A percentile compares a stretch with the other conserved stretches of the same genome.
Conservation (phyloP, 2,113 vertebrate species). For the Lepus americanus region DNA sequence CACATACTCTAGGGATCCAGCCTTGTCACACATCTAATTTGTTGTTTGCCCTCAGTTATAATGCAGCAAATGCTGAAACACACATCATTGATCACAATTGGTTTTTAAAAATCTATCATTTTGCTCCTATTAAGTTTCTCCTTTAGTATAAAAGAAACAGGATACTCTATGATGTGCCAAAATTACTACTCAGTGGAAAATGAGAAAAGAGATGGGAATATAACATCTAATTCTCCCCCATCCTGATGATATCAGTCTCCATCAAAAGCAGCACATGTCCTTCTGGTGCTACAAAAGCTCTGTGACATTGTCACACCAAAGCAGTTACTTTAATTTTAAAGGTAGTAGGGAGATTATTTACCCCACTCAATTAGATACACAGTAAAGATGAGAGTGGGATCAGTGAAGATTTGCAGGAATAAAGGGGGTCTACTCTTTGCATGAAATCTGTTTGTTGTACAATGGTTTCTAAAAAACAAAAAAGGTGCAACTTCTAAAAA, state of each 20-base stretch:
- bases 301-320: conserved; percentile 63
- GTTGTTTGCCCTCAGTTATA: neutral
- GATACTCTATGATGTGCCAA: conserved; percentile 31
- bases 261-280: conserved; percentile 8
- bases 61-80: neutral
- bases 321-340: conserved; percentile 65
- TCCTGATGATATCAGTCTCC: conserved; percentile 8
- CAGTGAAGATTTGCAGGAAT: conserved; percentile 45
- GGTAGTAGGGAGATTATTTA: conserved; percentile 64
- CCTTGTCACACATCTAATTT: neutral
- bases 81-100: neutral
- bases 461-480: conserved; percentile 60
- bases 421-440: conserved; percentile 11
- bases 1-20: neutral
- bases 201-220: conserved; percentile 54
- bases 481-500: conserved; percentile 33
- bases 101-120: conserved; percentile 27
- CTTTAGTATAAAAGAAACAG: conserved; percentile 46
- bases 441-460: conserved; percentile 34
- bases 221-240: conserved; percentile 38
- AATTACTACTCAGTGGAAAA: conserved; percentile 39
- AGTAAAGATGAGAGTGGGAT: conserved; percentile 54
- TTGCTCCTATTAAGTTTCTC: conserved; percentile 44
- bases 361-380: conserved; percentile 55
- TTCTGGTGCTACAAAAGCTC: conserved; percentile 60